A percentile compares a stretch with the other conserved stretches of the same genome.
These are phyloP conservation scores for Poliocrania exsul DNA, from an alignment of 2,797 vertebrate species.

Conservation along the genomic window DNA sequence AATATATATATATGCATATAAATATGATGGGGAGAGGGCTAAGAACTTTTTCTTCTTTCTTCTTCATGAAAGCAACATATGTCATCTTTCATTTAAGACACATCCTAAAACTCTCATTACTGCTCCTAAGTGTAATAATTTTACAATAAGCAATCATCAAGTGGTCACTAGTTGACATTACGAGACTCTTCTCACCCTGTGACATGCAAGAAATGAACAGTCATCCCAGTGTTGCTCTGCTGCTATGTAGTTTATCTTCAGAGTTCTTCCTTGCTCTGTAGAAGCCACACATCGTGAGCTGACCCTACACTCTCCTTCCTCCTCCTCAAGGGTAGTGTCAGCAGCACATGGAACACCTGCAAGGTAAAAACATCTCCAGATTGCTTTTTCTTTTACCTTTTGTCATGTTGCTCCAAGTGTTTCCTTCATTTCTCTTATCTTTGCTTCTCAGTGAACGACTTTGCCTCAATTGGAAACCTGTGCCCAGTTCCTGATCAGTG, in stretches of 20 bases:
- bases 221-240: background rate
- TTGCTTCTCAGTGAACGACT: background rate
- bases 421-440: background rate
- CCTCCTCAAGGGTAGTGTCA: background rate
- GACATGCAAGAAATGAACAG: background rate
- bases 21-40: background rate
- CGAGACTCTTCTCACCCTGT: background rate
- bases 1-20: no score
- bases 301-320: background rate
- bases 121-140: background rate
- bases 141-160: background rate
- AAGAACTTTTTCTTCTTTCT: background rate
- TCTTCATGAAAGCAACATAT: background rate
- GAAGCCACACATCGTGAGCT: no score
- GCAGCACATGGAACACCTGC: rapidly evolving
- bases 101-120: background rate
- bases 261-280: background rate
- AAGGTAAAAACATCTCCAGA: background rate
- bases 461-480: rapidly evolving
- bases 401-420: background rate
- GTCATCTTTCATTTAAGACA: background rate
- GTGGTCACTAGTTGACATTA: background rate
- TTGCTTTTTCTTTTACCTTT: background rate
- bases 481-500: background rate
- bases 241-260: background rate